Evolutionary conservation across 2,113 vertebrate genomes (phyloP).

Genomic region (Sporophila hypoxantha): DNA sequence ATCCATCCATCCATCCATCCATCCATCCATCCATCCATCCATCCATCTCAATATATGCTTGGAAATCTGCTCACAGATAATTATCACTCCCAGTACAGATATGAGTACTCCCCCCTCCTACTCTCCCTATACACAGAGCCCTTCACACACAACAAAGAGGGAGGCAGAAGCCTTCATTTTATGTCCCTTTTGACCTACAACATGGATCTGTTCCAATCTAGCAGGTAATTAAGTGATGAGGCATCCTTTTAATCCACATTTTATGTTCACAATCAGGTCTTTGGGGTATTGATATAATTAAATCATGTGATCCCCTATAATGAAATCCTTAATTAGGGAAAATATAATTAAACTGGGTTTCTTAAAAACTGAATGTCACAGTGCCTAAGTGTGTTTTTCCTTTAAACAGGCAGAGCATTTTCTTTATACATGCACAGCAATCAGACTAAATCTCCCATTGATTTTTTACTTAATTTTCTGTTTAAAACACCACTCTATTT

Average conservation of each 20-base stretch:
- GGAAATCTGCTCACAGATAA: conserved; percentile 10
- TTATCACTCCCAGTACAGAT: conserved; percentile 11
- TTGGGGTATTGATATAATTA: conserved; percentile 66
- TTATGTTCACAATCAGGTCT: conserved; percentile 65
- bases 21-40: neutral
- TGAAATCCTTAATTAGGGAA: conserved; percentile 66
- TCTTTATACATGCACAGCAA: neutral
- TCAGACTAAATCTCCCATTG: conserved; percentile 4
- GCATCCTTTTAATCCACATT: conserved; percentile 65
- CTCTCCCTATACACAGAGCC: neutral
- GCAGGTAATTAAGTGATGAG: conserved; percentile 66
- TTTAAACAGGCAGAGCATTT: conserved; percentile 24
- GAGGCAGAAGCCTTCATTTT: conserved; percentile 50
- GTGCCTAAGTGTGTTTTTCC: conserved; percentile 29
- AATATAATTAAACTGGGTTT: conserved; percentile 60
- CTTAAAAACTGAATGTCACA: conserved; percentile 46
- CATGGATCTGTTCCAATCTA: conserved; percentile 64
- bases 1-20: neutral
- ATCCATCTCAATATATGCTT: neutral
- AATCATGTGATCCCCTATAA: conserved; percentile 62
- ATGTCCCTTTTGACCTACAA: conserved; percentile 63
- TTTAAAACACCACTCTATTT: neutral
- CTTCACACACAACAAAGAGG: conserved; percentile 44
- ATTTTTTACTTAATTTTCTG: conserved; percentile 9
- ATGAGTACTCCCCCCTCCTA: neutral